Base-by-base conservation (phyloP, 1,140 invertebrate genomes). In the Drosophila pruinosa region DNA sequence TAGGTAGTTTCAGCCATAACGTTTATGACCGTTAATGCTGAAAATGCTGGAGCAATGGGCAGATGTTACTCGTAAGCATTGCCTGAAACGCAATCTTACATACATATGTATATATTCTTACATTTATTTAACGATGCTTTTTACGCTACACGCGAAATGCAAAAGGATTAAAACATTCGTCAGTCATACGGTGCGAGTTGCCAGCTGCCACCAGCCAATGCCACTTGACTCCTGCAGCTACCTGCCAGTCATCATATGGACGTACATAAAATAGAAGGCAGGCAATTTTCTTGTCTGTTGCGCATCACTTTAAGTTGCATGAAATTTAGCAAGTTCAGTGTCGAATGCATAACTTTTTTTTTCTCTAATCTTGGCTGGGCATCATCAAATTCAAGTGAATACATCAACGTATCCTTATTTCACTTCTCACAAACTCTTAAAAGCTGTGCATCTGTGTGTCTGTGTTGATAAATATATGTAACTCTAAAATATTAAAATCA, bases 41-140 rank as follows among this genome's bases (percentile, higher is more conserved):
- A 28, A 12, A 7, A 67, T 53, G 31, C 15, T 34, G 21, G 8
- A 28, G 39, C 12, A 34, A 34, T 34, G 31, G n/a, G 24, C 21
- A 19, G 75, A 14, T 56, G 59, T 19, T 52, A 34, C 2, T 36
- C 48, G 45, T 50, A 45, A 48, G 15, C 28, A 10, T 31, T 7
- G 43, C 14, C 15, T 48, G 31, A 52, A 38, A 24, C 41, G 62
- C 53, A 85, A 85, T 85, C 81, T 81, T 85, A 77, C 81, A 85
- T 85, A 81, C 81, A 85, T 86, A 81, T 86, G 88, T 85, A 81
- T 82, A 85, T 86, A 81, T 86, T 67, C 81, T 86, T 70, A 88
- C 88, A 77, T 85, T 86, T 85, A 85, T 85, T 85, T 85, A 85
- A 85, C 81, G 80, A 85, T 85, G 80, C 80, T 77, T 86, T 86